Conservation (phyloP, 2,797 vertebrate species). For the Ptychadena robeensis region DNA sequence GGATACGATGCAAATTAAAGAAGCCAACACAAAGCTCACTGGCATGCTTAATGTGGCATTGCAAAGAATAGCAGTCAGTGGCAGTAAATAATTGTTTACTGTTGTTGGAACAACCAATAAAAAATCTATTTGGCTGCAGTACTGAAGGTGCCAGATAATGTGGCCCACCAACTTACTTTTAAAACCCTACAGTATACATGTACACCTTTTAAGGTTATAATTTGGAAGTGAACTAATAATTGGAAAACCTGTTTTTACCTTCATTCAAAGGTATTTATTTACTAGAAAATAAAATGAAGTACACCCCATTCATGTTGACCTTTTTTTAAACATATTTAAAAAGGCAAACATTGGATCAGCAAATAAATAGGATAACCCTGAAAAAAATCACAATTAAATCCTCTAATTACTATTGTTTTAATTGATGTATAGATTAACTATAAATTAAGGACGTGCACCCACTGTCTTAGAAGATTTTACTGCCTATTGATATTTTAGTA, state of each 20-base stretch:
- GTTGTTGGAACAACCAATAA: background rate
- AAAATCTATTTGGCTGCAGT: background rate
- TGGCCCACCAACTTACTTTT: background rate
- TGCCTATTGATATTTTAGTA: no score
- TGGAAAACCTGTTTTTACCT: background rate
- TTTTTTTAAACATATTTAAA: background rate
- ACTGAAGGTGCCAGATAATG: background rate
- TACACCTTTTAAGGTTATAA: no score
- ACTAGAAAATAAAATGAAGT: background rate
- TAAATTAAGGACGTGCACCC: no score
- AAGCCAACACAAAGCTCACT: no score
- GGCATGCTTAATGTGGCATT: background rate
- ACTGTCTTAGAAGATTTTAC: no score
- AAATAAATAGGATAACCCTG: no score
- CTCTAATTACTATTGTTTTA: no score
- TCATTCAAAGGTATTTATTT: background rate
- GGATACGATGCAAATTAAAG: no score
- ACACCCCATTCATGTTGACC: background rate
- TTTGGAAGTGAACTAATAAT: background rate
- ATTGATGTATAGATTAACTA: no score
- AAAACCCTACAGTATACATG: background rate
- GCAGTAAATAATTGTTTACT: background rate
- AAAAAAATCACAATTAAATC: no score
- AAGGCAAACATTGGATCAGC: background rate
- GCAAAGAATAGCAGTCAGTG: background rate